These are phyloP conservation scores for Scaeva pyrastri DNA, from an alignment of 2,888 invertebrate genomes.

Conservation along the genomic window DNA sequence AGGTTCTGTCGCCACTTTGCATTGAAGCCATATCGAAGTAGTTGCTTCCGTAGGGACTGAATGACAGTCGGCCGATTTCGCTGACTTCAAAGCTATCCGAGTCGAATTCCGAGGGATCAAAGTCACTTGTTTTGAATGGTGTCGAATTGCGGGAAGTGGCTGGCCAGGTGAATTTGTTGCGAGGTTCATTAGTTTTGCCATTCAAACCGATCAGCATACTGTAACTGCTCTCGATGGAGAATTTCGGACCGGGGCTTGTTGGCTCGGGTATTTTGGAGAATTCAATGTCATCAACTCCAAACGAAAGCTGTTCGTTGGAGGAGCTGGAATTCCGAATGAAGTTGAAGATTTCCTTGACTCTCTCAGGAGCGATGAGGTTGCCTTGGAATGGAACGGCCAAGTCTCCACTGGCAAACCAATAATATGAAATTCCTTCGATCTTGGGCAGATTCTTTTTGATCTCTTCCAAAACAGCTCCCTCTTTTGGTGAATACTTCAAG, in stretches of 20 bases:
- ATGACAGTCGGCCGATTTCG: conserved; percentile 78
- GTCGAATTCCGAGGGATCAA: conserved; percentile 80
- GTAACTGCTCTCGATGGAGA: conserved; percentile 80
- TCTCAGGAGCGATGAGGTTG: conserved; percentile 77
- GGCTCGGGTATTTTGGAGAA: conserved; percentile 80
- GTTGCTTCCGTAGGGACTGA: conserved; percentile 77
- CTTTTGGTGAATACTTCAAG: conserved; percentile 78
- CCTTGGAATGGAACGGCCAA: conserved; percentile 81
- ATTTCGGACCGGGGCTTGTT: conserved; percentile 2
- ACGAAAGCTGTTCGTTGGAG: conserved; percentile 75
- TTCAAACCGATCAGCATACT: conserved; percentile 81
- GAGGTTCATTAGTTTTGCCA: conserved; percentile 78
- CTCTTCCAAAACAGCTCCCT: conserved; percentile 40
- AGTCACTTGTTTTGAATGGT: conserved; percentile 80
- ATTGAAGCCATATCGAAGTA: conserved; percentile 73
- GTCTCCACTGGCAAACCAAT: conserved; percentile 82
- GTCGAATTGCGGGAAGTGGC: conserved; percentile 70
- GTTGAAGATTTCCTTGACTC: conserved; percentile 79
- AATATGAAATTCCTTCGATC: conserved; percentile 79
- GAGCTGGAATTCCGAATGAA: conserved; percentile 77
- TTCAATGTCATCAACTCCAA: conserved; percentile 81
- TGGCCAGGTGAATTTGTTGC: conserved; percentile 80
- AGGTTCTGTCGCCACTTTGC: conserved; percentile 54
- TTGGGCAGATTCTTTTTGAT: conserved; percentile 76
- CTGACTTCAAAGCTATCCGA: conserved; percentile 67